Base-by-base conservation (phyloP, 1,140 invertebrate species). In the Druon quercuslanigerum region DNA sequence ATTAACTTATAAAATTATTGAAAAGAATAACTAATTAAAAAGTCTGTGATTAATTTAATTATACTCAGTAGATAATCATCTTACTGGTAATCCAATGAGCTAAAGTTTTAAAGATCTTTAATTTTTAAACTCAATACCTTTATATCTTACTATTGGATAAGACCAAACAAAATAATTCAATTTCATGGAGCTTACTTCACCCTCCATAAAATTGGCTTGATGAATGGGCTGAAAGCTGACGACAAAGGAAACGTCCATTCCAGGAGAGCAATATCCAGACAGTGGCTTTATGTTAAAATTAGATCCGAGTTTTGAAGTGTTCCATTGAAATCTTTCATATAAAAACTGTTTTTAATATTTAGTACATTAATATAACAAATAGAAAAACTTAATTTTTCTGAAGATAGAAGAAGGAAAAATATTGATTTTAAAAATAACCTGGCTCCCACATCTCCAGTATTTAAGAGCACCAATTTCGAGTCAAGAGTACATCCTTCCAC, bases 371-470 rank as follows among this genome's bases (percentile, higher is more conserved):
- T 66, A 33, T 54, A 17, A 9, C 0, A 8, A 17, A 9, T 19
- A 11, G 11, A 50, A 25, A 3, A 5, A 33, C 25, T 33, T 33
- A 5, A 33, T 46, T 46, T 46, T 9, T 46, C 40, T 11, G 40
- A 46, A 46, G 7, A 2, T 7, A 46, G 6, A 46, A 46, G 6
- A 46, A 46, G 7, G 9, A 6, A 46, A 7, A 9, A 46, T 46
- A 46, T 17, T 46, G 2, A 70, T 17, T 57, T 82, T 51, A 40
- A 75, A 3, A 75, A 51, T 74, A 84, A 90, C 91, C 82, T 90
- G 12, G 87, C 85, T n/a, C 88, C 87, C 11, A 91, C 70, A 75
- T 92, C 91, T 2, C 92, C 92, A 7, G 73, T 86, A 77, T 92
- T 92, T 51, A 82, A 77, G 4, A 92, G 82, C 8, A 84, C 52